Evolutionary conservation across 2,797 vertebrate species (phyloP).

Genomic region (Gallinago stenura): DNA sequence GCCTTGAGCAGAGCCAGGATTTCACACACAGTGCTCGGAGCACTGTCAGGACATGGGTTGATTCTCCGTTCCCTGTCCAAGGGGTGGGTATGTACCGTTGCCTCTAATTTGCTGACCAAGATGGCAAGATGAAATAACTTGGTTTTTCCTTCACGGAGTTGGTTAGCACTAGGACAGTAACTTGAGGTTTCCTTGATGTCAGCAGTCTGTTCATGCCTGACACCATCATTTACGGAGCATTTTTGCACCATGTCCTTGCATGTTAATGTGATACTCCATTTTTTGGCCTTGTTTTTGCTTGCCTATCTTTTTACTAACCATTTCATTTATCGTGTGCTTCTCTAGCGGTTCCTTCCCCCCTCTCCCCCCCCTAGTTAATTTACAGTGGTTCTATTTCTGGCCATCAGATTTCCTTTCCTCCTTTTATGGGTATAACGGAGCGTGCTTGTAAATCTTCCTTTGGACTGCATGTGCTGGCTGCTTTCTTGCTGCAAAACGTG

Average conservation of each 20-base stretch:
- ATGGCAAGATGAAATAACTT: neutral
- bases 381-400: constrained; percentile 47
- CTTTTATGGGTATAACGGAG: constrained; percentile 52
- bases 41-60: neutral
- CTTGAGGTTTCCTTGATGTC: neutral
- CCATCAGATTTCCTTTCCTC: constrained; percentile 57
- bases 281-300: neutral
- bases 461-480: neutral
- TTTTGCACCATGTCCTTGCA: neutral
- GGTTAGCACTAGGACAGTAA: neutral
- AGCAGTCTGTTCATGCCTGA: neutral
- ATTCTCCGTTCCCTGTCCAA: neutral
- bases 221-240: neutral
- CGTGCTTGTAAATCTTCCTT: constrained; percentile 35
- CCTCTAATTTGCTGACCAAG: neutral
- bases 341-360: neutral
- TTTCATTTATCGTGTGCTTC: neutral
- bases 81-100: neutral
- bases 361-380: neutral
- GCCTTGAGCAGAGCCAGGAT: neutral
- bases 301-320: neutral
- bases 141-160: neutral
- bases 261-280: neutral
- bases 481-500: constrained; percentile 37
- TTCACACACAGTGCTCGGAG: accelerated